These are phyloP conservation scores for Ovis canadensis DNA, from an alignment of 2,113 vertebrate species.

Conservation along the genomic window DNA sequence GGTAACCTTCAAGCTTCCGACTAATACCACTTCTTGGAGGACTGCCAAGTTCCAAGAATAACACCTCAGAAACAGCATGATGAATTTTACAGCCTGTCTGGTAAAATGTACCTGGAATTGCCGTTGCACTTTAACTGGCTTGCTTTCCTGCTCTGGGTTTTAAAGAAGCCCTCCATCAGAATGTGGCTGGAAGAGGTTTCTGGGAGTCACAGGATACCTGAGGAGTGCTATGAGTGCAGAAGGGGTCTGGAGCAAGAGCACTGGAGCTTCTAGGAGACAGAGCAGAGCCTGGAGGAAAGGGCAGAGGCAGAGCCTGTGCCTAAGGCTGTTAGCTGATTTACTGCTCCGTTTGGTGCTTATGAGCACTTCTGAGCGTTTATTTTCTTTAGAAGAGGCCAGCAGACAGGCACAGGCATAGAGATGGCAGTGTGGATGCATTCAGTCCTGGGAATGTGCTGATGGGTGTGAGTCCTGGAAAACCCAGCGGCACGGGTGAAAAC, in stretches of 20 bases:
- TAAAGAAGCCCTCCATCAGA: not conserved
- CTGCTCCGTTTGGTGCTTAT: not conserved
- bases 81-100: not conserved
- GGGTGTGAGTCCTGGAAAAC: not conserved
- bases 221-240: too few relatives aligned
- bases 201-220: not conserved
- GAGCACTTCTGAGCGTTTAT: not conserved
- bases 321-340: too few relatives aligned
- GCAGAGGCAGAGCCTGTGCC: not conserved
- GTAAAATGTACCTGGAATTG: not conserved
- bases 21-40: too few relatives aligned
- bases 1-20: not conserved
- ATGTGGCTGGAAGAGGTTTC: too few relatives aligned
- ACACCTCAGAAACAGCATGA: fast-evolving
- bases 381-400: not conserved
- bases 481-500: not conserved
- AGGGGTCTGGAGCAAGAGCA: not conserved
- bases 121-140: too few relatives aligned
- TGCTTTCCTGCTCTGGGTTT: not conserved
- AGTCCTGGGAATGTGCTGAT: not conserved
- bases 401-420: not conserved
- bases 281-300: not conserved
- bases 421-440: not conserved
- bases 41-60: not conserved
- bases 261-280: not conserved